These are phyloP conservation scores for Caenorhabditis uteleia DNA, from an alignment of 2,888 invertebrate genomes.

Conservation along the genomic window DNA sequence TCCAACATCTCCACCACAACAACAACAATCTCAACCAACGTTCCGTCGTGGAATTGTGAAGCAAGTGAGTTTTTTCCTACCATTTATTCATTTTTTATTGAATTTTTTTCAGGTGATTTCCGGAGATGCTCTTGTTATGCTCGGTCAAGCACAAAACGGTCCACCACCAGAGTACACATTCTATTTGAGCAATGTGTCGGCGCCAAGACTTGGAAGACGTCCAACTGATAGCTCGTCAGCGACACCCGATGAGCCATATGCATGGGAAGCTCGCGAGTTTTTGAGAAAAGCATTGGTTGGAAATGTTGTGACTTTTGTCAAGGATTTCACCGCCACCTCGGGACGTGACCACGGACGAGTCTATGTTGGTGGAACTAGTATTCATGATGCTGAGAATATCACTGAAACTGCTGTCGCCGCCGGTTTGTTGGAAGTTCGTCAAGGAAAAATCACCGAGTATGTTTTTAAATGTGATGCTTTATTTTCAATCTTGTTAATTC, in stretches of 20 bases:
- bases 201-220: conserved; percentile 86
- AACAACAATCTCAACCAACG: conserved; percentile 27
- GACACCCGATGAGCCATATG: conserved; percentile 77
- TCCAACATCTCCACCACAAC: conserved; percentile 4
- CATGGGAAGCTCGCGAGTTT: conserved; percentile 96
- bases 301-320: conserved; percentile 81
- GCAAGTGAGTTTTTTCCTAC: conserved; percentile 29
- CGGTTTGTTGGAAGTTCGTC: conserved; percentile 82
- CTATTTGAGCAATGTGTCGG: conserved; percentile 86
- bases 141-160: conserved; percentile 78
- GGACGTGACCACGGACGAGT: conserved; percentile 83
- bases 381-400: conserved; percentile 82
- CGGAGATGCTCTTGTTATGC: conserved; percentile 91
- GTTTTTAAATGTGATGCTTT: conserved; percentile 10
- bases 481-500: conserved; percentile 14
- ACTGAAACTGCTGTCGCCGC: conserved; percentile 86
- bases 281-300: conserved; percentile 85
- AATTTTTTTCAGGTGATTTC: conserved; percentile 81
- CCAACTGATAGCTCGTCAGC: conserved; percentile 74
- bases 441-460: conserved; percentile 69
- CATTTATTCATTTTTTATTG: not conserved
- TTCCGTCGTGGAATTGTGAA: conserved; percentile 53
- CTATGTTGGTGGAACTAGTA: conserved; percentile 63
- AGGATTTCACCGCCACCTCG: conserved; percentile 82
- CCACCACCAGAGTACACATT: conserved; percentile 88